phyloP scores from a whole-genome alignment of 2,113 vertebrate species.

The Myotis lucifugus region DNA sequence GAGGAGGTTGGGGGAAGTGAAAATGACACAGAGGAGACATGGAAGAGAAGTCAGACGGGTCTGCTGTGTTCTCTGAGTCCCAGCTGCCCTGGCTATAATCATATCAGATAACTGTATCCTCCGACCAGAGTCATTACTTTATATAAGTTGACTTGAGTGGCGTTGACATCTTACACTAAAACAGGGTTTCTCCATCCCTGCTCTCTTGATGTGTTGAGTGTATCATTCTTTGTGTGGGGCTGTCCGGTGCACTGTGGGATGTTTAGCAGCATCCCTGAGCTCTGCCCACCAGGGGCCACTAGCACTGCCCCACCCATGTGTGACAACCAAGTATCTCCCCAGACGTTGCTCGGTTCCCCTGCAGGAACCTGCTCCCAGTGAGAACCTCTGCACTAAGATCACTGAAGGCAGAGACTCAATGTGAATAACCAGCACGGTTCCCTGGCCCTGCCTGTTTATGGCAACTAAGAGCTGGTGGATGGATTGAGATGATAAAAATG shows the following conservation, averaged over 20 bases:
- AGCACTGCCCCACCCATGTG: not conserved
- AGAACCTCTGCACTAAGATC: not conserved
- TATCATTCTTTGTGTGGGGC: not conserved
- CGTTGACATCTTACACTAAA: not conserved
- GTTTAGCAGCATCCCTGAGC: not conserved
- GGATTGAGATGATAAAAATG: not conserved
- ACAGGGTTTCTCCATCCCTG: not conserved
- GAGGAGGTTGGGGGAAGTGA: not conserved
- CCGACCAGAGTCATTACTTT: not conserved
- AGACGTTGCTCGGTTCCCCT: too few relatives aligned
- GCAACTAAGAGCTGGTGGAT: not conserved
- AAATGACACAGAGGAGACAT: not conserved
- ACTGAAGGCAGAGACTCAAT: not conserved
- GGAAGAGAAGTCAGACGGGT: not conserved
- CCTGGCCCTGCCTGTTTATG: not conserved
- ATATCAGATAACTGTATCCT: not conserved
- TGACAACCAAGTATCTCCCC: not conserved
- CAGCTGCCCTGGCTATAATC: not conserved
- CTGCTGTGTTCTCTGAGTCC: not conserved
- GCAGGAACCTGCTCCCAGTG: not conserved
- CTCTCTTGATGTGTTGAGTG: not conserved
- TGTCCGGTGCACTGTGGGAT: fast-evolving
- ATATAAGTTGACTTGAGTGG: not conserved
- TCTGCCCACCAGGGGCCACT: not conserved
- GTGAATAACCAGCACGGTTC: not conserved